Conservation (phyloP, 2,113 vertebrate genomes). For the Siniperca chuatsi region DNA sequence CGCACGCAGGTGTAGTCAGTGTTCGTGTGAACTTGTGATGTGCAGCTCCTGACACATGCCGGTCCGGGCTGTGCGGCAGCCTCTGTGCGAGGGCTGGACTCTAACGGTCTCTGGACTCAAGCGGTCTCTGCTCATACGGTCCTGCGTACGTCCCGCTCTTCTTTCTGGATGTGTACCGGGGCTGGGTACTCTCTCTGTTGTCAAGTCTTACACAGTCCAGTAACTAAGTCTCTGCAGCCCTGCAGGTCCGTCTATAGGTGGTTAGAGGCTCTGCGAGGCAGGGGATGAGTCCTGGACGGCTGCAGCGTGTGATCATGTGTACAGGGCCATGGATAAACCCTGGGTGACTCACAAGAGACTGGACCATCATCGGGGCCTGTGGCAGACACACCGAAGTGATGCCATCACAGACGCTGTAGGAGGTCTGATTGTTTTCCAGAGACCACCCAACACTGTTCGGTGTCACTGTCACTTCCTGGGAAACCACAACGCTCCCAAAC, state of each 20-base stretch:
- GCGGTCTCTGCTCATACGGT: background rate
- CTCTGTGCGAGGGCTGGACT: no score
- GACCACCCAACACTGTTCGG: background rate
- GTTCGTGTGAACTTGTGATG: conserved; percentile 15
- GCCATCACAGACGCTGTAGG: background rate
- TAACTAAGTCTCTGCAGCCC: background rate
- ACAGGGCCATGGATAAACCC: background rate
- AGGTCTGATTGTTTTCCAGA: background rate
- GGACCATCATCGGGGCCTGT: background rate
- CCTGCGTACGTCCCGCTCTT: background rate
- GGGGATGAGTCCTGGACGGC: background rate
- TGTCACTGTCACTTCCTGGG: background rate
- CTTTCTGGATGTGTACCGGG: background rate
- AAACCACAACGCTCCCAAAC: background rate
- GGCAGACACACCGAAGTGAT: background rate
- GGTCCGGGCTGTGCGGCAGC: no score
- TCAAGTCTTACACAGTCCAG: background rate
- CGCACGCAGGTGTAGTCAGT: conserved; percentile 29
- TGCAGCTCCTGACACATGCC: background rate
- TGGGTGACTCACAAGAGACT: background rate
- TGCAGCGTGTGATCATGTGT: background rate
- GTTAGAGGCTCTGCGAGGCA: background rate
- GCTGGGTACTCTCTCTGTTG: background rate
- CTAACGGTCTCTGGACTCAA: background rate
- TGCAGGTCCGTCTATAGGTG: background rate